Evolutionary conservation across 2,888 invertebrate species (phyloP).

Genomic region (Crepidodera aurea): DNA sequence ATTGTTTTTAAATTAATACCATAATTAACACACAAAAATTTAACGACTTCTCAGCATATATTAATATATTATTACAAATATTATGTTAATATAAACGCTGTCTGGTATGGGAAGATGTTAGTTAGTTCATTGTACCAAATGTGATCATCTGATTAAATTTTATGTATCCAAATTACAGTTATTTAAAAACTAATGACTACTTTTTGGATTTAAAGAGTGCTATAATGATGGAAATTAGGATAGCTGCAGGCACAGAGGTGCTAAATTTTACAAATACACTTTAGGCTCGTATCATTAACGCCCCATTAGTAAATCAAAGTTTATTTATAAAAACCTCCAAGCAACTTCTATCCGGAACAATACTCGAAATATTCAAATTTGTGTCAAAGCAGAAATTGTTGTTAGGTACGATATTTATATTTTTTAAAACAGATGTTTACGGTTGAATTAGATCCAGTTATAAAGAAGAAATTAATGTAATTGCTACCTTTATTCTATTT

Average conservation of each 20-base stretch:
- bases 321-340: too few relatives aligned
- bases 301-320: too few relatives aligned
- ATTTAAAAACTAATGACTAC: neutral
- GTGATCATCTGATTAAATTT: neutral
- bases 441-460: too few relatives aligned
- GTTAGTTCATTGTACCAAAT: neutral
- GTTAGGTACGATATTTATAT: too few relatives aligned
- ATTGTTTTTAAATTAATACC: neutral
- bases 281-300: too few relatives aligned
- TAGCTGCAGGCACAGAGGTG: neutral
- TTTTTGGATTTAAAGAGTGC: neutral
- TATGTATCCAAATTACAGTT: neutral
- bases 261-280: neutral
- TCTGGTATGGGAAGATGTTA: neutral
- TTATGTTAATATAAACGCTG: neutral
- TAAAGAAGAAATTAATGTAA: too few relatives aligned
- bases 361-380: too few relatives aligned
- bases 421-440: too few relatives aligned
- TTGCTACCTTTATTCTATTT: too few relatives aligned
- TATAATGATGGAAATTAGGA: neutral
- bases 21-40: constrained; percentile 1
- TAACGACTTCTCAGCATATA: neutral
- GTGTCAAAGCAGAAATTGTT: too few relatives aligned
- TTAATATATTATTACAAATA: neutral
- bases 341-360: too few relatives aligned